Evolutionary conservation across 2,113 vertebrate species (phyloP).

Genomic region (Chamaea fasciata): DNA sequence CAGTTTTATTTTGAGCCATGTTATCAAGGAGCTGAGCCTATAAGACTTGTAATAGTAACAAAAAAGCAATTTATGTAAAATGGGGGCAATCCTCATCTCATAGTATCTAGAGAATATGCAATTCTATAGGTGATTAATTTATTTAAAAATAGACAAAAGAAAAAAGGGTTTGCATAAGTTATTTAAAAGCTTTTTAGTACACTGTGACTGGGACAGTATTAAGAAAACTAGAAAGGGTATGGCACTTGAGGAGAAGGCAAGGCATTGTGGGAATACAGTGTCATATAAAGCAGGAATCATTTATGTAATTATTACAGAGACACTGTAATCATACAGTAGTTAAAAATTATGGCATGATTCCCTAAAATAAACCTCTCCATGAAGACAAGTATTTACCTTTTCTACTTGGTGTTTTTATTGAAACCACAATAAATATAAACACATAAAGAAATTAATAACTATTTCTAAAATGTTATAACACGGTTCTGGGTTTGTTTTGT

Average conservation of each 20-base stretch:
- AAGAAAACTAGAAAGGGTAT: not conserved
- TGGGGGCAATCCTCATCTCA: slow-evolving; percentile 2
- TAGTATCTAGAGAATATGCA: not conserved
- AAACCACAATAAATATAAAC: not conserved
- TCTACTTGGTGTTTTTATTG: not conserved
- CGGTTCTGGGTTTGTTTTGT: not conserved
- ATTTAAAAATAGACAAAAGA: not conserved
- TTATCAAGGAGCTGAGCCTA: slow-evolving; percentile 22
- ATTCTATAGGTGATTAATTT: slow-evolving; percentile 42
- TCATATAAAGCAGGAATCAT: not conserved
- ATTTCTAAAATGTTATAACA: not conserved
- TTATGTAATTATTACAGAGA: not conserved
- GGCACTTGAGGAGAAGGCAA: not conserved
- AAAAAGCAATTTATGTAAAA: slow-evolving; percentile 51
- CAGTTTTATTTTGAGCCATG: slow-evolving; percentile 7
- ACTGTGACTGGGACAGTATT: not conserved
- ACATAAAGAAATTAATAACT: not conserved
- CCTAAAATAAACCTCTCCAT: not conserved
- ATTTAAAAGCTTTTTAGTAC: not conserved
- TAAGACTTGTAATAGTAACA: slow-evolving; percentile 15
- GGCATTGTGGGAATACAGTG: not conserved
- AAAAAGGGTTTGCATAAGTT: not conserved
- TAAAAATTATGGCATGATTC: not conserved
- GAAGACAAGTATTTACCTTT: not conserved
- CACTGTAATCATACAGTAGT: not conserved